Conservation (phyloP, 2,888 invertebrate genomes). For the Drosophila formosana region DNA sequence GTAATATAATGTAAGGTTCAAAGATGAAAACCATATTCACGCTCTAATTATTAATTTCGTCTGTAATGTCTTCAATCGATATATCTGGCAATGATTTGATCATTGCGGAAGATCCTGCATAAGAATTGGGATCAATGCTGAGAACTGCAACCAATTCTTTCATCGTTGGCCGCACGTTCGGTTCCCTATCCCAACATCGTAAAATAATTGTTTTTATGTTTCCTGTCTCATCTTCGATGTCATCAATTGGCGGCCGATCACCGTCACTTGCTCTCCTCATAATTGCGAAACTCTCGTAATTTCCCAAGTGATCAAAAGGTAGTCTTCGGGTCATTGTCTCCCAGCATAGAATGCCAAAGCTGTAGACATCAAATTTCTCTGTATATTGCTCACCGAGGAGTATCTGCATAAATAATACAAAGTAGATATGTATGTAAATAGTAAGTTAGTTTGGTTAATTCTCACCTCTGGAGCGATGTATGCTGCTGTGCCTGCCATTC, state of each 20-base stretch:
- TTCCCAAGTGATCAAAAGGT: neutral
- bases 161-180: conserved; percentile 19
- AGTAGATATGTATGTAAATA: neutral
- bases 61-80: neutral
- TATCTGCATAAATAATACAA: conserved; percentile 13
- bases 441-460: neutral
- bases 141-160: neutral
- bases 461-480: conserved; percentile 55
- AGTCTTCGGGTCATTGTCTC: conserved; percentile 34
- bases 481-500: conserved; percentile 16
- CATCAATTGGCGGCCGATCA: conserved; percentile 10
- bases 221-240: neutral
- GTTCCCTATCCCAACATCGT: conserved; percentile 42
- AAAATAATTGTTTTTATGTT: neutral
- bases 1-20: too few species aligned
- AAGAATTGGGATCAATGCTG: neutral
- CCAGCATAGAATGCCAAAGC: conserved; percentile 52
- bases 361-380: conserved; percentile 46
- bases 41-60: neutral
- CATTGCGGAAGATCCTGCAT: neutral
- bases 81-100: neutral
- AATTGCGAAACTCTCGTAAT: rapidly evolving
- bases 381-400: rapidly evolving
- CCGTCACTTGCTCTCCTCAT: neutral
- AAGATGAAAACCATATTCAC: too few species aligned